These are phyloP conservation scores for Styela plicata DNA, from an alignment of 23 tunicate species.

Conservation along the genomic window DNA sequence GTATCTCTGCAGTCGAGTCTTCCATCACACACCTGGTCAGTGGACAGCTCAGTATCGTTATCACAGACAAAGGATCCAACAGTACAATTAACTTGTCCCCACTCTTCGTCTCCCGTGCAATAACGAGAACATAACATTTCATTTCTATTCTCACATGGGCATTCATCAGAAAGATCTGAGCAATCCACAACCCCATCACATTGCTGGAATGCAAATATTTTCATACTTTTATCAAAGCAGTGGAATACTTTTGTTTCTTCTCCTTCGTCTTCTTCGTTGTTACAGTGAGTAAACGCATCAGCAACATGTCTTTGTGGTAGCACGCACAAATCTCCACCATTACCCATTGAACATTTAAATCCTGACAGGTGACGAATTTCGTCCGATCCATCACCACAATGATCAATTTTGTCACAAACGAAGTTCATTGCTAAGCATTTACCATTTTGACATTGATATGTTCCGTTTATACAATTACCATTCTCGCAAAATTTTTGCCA, in stretches of 20 bases:
- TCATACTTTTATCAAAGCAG: conserved; percentile 48
- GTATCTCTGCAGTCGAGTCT: conserved; percentile 30
- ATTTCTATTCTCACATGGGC: conserved; percentile 40
- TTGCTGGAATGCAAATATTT: conserved; percentile 38
- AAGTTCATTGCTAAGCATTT: conserved; percentile 49
- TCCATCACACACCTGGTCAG: conserved; percentile 47
- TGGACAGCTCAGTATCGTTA: conserved; percentile 29
- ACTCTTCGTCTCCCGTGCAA: conserved; percentile 18
- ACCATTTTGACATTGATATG: conserved; percentile 49
- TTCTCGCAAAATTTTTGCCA: conserved; percentile 20
- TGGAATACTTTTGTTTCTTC: conserved; percentile 27
- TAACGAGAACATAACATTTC: conserved; percentile 31
- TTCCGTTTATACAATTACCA: conserved; percentile 6
- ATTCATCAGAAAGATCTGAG: conserved; percentile 76
- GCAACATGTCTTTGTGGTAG: conserved; percentile 45
- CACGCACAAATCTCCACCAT: conserved; percentile 44
- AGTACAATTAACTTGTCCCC: conserved; percentile 27
- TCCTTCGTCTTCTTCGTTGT: conserved; percentile 53
- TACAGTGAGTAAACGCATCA: conserved; percentile 30
- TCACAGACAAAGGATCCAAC: conserved; percentile 50
- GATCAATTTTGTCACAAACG: conserved; percentile 45
- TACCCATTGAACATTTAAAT: conserved; percentile 63
- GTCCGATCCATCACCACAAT: conserved; percentile 70
- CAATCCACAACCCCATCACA: conserved; percentile 83
- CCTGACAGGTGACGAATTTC: conserved; percentile 52